Base-by-base conservation (phyloP, 37 sponge, comb jelly and placozoan genomes). In the Beroe ovata region DNA sequence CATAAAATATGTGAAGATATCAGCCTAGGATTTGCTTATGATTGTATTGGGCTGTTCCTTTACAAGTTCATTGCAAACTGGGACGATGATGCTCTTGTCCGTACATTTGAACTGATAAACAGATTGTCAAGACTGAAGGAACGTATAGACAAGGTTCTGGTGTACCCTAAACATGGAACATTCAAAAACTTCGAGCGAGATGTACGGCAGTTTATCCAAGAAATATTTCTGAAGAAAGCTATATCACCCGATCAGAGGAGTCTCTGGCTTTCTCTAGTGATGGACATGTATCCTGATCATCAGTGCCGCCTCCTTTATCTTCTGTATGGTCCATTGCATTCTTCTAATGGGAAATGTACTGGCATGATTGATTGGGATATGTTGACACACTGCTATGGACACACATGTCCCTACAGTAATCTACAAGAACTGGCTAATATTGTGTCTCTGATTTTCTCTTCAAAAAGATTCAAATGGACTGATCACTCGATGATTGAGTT, bases 351-450 rank as follows among this genome's bases (percentile, higher is more conserved):
- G 22, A 66, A 66, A 37, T 66, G 30, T 33, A 42, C 35, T 23
- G 84, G 84, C 36, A 42, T 77, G 84, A 39, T 77, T 26, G 84
- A 77, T 20, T 77, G 84, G 84, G 33, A 33, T 41, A n/a, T 77
- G 26, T 54, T 77, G 1, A 77, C 54, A 32, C 84, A 77, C 36
- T 77, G 84, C 41, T 77, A 42, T 42, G 69, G 69, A 33, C 84
- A 77, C 21, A 33, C 42, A 4, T 39, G 54, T 16, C 54, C 84
- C 2, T 77, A 77, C 21, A 39, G 54, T 54, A 36, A 77, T 16
- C 25, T 77, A 23, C 26, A 77, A 29, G 84, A 77, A 1, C 28
- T 77, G 1, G 41, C 84, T 77, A 35, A 77, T 77, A 42, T 77
- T 36, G 33, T 77, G 54, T 6, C 38, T 8, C 54, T 77, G 41